Conservation (phyloP, 2,888 invertebrate genomes). For the Monochamus alternatus region DNA sequence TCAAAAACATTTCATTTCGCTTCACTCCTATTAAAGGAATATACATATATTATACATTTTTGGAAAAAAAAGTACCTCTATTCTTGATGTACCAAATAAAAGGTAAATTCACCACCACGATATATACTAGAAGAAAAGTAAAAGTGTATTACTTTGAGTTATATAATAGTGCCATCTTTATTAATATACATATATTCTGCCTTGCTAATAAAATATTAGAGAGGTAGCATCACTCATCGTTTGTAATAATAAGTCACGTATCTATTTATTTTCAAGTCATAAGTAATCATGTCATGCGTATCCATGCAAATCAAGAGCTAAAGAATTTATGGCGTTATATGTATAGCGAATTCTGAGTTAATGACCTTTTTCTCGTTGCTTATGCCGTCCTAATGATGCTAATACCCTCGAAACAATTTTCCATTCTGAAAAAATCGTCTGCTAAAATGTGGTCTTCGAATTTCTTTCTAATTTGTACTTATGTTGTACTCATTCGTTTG, state of each 20-base stretch:
- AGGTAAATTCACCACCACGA: no score
- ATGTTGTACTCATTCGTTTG: no score
- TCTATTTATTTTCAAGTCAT: conserved; percentile 22
- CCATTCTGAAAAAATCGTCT: no score
- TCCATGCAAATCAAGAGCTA: conserved; percentile 21
- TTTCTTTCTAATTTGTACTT: no score
- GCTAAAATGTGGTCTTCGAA: no score
- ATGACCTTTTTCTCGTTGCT: conserved; percentile 15
- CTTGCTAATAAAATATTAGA: conserved; percentile 1
- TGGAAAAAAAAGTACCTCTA: no score
- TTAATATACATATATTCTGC: conserved; percentile 3
- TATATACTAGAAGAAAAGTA: no score
- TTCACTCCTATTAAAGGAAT: no score
- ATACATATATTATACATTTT: no score
- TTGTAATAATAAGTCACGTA: conserved; percentile 11
- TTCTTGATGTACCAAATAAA: no score
- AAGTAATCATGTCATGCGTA: conserved; percentile 28
- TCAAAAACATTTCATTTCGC: no score
- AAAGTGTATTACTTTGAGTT: neutral
- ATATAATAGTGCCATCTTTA: conserved; percentile 8
- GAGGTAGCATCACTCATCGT: conserved; percentile 19
- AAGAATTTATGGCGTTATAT: conserved; percentile 26
- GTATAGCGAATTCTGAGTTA: conserved; percentile 19
- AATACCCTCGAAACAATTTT: neutral
- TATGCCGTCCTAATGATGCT: neutral